Base-by-base conservation (phyloP, 2,888 invertebrate genomes). In the Aphidoletes aphidimyza region DNA sequence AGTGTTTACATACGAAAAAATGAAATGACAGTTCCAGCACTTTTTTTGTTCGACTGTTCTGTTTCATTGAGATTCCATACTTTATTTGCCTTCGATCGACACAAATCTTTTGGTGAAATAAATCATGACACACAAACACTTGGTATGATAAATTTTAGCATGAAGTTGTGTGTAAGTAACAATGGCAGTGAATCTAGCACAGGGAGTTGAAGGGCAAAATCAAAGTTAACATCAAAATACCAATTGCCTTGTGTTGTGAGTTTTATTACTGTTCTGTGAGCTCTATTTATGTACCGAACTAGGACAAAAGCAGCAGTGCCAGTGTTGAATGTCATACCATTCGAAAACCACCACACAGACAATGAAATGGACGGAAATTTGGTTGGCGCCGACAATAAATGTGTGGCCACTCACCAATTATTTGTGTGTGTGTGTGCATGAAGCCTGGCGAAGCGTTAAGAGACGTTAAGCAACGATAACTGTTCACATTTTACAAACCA, bases 301-400 rank as follows among this genome's bases (percentile, higher is more conserved):
- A 6, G 54, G 26, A 54, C 26, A 54, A 54, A 54, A 42, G 14
- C 42, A 42, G 8, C 22, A 47, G 47, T 47, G 19, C 2, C 47
- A 3, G 17, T 9, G 22, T 22, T 54, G 22, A 54, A 34, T 30
- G 69, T 69, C 69, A 69, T n/a, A 22, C 22, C 69, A 69, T 34
- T n/a, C 69, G n/a, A 69, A 69, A 69, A 30, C 30, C 14, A 42
- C n/a, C n/a, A 42, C 6, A 11, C 26, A 69, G 54, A 69, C 69
- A 69, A 69, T 69, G 69, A 69, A 69, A 69, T 14, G 69, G 54
- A 54, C n/a, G n/a, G 54, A 54, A 54, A n/a, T n/a, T n/a, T 54
- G 69, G 11, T 30, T 69, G 69, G 69, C 69, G 69, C 69, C 69
- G 30, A 0, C 69, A 30, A 11, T n/a, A 69, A 30, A 1, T 30